Evolutionary conservation across 2,113 vertebrate genomes (phyloP).

Genomic region (Apodemus sylvaticus): DNA sequence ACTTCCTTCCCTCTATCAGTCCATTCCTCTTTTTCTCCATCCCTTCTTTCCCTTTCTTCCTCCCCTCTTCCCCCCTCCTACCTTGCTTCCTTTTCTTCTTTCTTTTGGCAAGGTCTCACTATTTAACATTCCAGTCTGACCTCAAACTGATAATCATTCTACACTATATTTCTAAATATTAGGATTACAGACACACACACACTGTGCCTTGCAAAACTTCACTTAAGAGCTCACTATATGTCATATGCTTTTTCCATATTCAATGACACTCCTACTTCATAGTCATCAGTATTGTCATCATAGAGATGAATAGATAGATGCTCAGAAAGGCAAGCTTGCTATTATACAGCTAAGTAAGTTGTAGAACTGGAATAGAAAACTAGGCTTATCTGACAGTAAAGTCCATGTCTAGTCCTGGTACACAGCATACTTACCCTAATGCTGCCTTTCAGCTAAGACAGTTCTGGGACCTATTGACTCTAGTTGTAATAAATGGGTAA

Average conservation of each 20-base stretch:
- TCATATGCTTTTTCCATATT: not conserved
- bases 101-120: not conserved
- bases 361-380: slow-evolving; percentile 8
- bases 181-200: not conserved
- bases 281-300: not conserved
- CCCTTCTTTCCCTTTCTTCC: not conserved
- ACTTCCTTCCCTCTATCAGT: too few species aligned
- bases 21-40: not conserved
- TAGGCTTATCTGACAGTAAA: slow-evolving; percentile 38
- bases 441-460: not conserved
- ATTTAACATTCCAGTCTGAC: not conserved
- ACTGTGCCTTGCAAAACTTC: not conserved
- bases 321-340: not conserved
- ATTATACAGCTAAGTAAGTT: slow-evolving; percentile 13
- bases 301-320: slow-evolving; percentile 13
- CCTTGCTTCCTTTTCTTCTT: not conserved
- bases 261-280: not conserved
- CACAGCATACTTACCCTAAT: not conserved
- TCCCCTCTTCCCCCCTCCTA: too few species aligned
- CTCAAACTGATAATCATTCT: not conserved
- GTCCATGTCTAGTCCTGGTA: not conserved
- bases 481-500: not conserved
- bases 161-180: not conserved
- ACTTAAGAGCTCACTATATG: not conserved
- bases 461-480: not conserved